Evolutionary conservation across 2,797 vertebrate genomes (phyloP), one percentile per base, ranked within the genome.

Genomic region (Oceanodroma leucorhoa): DNA sequence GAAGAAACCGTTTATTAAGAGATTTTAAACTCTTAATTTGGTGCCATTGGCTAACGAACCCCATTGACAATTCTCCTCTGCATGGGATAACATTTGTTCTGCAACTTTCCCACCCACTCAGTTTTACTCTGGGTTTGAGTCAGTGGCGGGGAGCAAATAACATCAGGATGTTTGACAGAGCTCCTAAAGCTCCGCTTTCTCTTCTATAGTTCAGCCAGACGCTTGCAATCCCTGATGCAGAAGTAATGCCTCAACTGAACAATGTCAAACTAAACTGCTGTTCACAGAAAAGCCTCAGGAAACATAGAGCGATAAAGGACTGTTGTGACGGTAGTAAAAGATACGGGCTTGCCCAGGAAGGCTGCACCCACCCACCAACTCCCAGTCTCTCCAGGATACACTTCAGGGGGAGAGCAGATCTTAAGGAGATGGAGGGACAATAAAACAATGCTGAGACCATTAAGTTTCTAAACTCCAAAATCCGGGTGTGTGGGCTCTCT

Each of bases 281-380:
- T 3, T 36, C 40, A 20, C 13, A 46, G 20, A 10, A 64, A 36
- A 65, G 30, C 61, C 54, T 17, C 45, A 16, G 43, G 24, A 84
- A 61, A 23, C 26, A 14, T 1, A 12, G 10, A 75, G 16, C 20
- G 19, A 27, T 5, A 6, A 29, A 29, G 55, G 36, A 19, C 27
- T 3, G 15, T 2, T 40, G 29, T 2, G 29, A 14, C 9, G 20
- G 16, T 0, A 41, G 17, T 1, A 32, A 17, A 40, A 67, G 51
- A 4, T 5, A 11, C 0, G 0, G 32, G 34, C 15, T 38, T 19
- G 17, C 17, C 36, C 4, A 0, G 43, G 26, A 40, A 64, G 34
- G 58, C 64, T 60, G 58, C 10, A 18, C 19, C 24, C 58, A 46
- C 46, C 34, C 51, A n/a, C 9, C 34, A 71, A 27, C 65, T 54